A percentile compares a stretch with the other conserved stretches of the same genome.
phyloP scores from a whole-genome alignment of 2,113 vertebrate species.

The Hippotragus niger region DNA sequence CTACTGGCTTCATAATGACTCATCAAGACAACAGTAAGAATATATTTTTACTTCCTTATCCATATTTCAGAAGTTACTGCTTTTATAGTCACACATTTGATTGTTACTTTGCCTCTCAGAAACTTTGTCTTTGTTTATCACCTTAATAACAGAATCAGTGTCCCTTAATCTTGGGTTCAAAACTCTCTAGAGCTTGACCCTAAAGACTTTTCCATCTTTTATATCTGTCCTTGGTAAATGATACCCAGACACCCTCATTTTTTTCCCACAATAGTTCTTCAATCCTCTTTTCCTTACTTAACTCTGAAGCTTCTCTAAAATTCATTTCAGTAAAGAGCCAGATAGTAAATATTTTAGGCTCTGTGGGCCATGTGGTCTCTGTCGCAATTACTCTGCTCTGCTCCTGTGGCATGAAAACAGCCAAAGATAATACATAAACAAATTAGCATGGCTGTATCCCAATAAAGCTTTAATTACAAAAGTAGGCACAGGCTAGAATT shows the following conservation, averaged over 20 bases:
- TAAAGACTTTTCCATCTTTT: background rate
- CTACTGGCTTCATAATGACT: background rate
- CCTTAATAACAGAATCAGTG: background rate
- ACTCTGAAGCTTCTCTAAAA: background rate
- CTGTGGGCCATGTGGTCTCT: background rate
- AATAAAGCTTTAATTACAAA: conserved; percentile 28
- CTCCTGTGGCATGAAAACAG: background rate
- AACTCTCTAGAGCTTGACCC: background rate
- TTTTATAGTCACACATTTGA: background rate
- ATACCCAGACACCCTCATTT: background rate
- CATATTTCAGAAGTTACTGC: background rate
- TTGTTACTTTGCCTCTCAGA: background rate
- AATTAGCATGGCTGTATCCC: background rate
- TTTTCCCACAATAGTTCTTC: background rate
- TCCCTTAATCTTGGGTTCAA: conserved; percentile 3
- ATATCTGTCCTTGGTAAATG: background rate
- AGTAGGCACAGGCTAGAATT: background rate
- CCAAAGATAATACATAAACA: background rate
- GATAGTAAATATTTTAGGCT: background rate
- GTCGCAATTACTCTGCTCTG: background rate
- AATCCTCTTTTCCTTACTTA: background rate
- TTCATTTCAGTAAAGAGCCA: background rate
- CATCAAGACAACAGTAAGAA: background rate
- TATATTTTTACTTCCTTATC: background rate
- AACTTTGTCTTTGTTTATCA: background rate